Conservation (phyloP, 2,888 invertebrate genomes). For the Zeuzera pyrina region DNA sequence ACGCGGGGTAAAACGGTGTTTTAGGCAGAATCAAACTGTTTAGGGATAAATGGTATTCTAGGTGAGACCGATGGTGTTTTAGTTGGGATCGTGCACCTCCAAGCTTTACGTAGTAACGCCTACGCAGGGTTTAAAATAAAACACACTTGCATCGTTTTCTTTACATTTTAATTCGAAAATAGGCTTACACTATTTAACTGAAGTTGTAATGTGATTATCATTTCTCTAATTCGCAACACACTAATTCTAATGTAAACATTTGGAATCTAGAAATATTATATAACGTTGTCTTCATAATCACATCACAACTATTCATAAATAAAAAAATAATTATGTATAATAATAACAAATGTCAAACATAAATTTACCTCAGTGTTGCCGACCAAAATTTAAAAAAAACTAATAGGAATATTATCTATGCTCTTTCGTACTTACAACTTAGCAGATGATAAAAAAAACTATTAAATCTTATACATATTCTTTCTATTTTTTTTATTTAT, state of each 20-base stretch:
- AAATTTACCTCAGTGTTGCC: slow-evolving; percentile 33
- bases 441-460: slow-evolving; percentile 31
- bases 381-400: slow-evolving; percentile 23
- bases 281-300: slow-evolving; percentile 33
- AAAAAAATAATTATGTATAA: slow-evolving; percentile 45
- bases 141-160: slow-evolving; percentile 23
- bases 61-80: too few species aligned
- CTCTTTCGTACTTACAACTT: slow-evolving; percentile 54
- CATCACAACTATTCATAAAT: slow-evolving; percentile 55
- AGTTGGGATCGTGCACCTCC: too few species aligned
- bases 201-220: slow-evolving; percentile 54
- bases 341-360: slow-evolving; percentile 50
- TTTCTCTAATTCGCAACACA: slow-evolving; percentile 8
- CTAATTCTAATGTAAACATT: not conserved
- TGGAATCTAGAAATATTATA: not conserved
- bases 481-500: slow-evolving; percentile 39
- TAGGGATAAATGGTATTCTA: too few species aligned
- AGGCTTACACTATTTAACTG: slow-evolving; percentile 62
- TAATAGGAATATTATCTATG: slow-evolving; percentile 26
- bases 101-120: too few species aligned
- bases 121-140: too few species aligned
- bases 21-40: too few species aligned
- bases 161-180: slow-evolving; percentile 65
- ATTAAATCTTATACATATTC: slow-evolving; percentile 45
- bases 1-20: too few species aligned